Percentiles rank a stretch among this genome's conserved stretches.
phyloP scores from a whole-genome alignment of 23 tunicate genomes.

The Trididemnum nubilum region DNA sequence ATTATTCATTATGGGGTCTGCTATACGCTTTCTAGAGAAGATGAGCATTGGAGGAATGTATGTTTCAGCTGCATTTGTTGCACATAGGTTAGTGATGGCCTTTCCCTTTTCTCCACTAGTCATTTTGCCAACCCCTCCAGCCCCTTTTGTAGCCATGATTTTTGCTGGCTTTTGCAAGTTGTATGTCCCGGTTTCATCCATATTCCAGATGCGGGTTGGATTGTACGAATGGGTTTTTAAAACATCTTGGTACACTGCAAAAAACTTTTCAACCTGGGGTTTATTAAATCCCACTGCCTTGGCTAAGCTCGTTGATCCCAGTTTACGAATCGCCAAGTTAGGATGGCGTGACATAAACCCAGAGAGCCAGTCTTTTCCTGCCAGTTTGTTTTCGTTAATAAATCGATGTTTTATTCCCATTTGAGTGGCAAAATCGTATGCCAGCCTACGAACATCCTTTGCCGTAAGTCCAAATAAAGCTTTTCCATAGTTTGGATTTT shows the following conservation, averaged over 20 bases:
- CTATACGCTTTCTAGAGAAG: constrained; percentile 9
- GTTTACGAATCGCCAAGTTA: constrained; percentile 6
- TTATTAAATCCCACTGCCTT: constrained; percentile 21
- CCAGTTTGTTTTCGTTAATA: constrained; percentile 20
- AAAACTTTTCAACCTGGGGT: constrained; percentile 2
- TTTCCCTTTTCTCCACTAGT: constrained; percentile 27
- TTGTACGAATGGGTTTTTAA: not conserved
- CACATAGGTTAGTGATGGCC: constrained; percentile 12
- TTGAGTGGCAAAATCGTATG: constrained; percentile 18
- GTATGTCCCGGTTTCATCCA: constrained; percentile 20
- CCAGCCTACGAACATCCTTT: constrained; percentile 18
- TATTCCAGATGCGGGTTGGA: not conserved
- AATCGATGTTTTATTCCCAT: constrained; percentile 15
- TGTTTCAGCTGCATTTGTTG: not conserved
- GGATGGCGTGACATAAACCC: constrained; percentile 17
- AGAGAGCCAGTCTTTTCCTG: constrained; percentile 21
- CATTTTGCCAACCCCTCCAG: constrained; percentile 18
- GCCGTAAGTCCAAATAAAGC: constrained; percentile 18
- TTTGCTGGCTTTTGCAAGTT: constrained; percentile 5
- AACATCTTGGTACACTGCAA: not conserved
- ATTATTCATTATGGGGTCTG: constrained; percentile 2
- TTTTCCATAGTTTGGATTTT: constrained; percentile 4
- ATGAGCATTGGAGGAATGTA: constrained; percentile 14
- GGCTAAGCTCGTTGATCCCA: constrained; percentile 8
- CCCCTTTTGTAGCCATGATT: constrained; percentile 7